phyloP scores from a whole-genome alignment of 2,888 invertebrate genomes.

The Xanthia icteritia region DNA sequence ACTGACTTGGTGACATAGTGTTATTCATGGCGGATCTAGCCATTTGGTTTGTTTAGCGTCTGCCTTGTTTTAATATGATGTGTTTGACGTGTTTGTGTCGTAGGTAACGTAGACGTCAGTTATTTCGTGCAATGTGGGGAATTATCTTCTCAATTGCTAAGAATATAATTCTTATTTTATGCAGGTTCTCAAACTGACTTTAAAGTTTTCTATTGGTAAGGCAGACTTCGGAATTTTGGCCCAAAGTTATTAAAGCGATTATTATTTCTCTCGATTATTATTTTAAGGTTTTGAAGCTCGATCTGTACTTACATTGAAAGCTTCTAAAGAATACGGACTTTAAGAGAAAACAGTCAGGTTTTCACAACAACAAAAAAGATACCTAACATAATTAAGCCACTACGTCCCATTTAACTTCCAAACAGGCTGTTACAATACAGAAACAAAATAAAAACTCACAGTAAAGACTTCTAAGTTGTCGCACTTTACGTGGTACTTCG shows the following conservation, averaged over 20 bases:
- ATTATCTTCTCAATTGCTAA: not conserved
- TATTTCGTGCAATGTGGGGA: slow-evolving; percentile 1
- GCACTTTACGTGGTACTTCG: slow-evolving; percentile 61
- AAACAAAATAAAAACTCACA: slow-evolving; percentile 67
- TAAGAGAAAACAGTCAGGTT: not conserved
- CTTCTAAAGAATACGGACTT: not conserved
- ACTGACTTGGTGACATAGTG: slow-evolving; percentile 63
- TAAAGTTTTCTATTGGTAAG: not conserved
- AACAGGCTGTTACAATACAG: slow-evolving; percentile 67
- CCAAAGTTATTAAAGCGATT: not conserved
- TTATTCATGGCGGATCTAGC: slow-evolving; percentile 53
- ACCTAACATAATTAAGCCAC: slow-evolving; percentile 56
- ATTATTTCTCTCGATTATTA: not conserved
- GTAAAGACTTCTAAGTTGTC: slow-evolving; percentile 64
- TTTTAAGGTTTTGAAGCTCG: not conserved
- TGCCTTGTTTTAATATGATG: slow-evolving; percentile 25
- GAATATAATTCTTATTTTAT: no score
- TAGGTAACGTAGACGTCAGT: not conserved
- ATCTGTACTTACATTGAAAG: not conserved
- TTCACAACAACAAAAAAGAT: slow-evolving; percentile 24
- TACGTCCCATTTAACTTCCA: slow-evolving; percentile 60
- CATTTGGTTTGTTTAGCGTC: slow-evolving; percentile 33
- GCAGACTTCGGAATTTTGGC: not conserved
- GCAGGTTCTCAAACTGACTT: not conserved
- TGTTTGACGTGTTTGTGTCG: slow-evolving; percentile 13